Base-by-base conservation (phyloP, 2,797 vertebrate genomes). In the Trichosurus vulpecula region DNA sequence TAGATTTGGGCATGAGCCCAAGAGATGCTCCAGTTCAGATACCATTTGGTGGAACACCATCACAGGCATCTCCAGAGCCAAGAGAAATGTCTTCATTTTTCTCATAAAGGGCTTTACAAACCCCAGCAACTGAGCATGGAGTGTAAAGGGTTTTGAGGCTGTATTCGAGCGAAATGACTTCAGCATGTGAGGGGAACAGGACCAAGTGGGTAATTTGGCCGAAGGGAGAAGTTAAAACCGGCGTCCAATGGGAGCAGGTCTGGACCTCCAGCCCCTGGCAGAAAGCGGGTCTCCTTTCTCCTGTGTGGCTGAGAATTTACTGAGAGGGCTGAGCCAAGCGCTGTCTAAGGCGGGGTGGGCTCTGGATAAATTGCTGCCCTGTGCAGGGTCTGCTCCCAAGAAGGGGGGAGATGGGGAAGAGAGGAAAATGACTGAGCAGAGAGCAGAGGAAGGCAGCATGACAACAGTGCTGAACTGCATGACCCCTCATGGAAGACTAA, bases 101-200 rank as follows among this genome's bases (percentile, higher is more conserved):
- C 58, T 96, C 92, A 92, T 89, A 54, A 95, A 92, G 47, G 0
- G 0, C 94, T 96, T 96, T 94, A 95, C 90, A 57, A 94, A 93
- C 56, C 91, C 93, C 94, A 54, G 96, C 92, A 90, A 91, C 54
- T 94, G 91, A 89, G 66, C 14, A 4, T 56, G 92, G 54, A 94
- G 57, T 90, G 11, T 92, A 92, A 96, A 90, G 90, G 16, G 22
- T 52, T 93, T 81, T 90, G 90, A 93, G 30, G 27, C 52, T 91
- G 61, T 19, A 14, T 52, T 95, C 10, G 5, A 90, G 52, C 52
- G 91, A 94, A 96, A 95, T 81, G 58, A 53, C 90, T 95, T 95
- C 92, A 57, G n/a, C 52, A 35, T 92, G 58, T 94, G n/a, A 56
- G 94, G 97, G 51, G 87, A 95, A 81, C 51, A 93, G 56, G 92